phyloP scores from a whole-genome alignment of 2,888 invertebrate genomes.

The Caenorhabditis sp. region DNA sequence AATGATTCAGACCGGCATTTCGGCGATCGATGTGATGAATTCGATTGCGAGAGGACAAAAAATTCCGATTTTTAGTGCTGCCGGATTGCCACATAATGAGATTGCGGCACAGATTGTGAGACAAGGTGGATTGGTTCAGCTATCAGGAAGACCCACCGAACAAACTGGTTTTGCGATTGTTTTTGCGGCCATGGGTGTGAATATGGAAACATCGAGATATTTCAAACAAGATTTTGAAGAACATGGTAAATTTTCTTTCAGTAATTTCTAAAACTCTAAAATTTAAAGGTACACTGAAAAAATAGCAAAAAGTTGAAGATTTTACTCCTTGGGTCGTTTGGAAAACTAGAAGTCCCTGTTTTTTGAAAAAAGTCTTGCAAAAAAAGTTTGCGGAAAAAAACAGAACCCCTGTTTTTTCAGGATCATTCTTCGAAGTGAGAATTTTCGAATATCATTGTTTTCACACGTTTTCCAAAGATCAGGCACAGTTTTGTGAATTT shows the following conservation, averaged over 20 bases:
- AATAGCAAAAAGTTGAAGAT: no score
- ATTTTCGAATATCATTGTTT: no score
- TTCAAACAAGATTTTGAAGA: slow-evolving; percentile 86
- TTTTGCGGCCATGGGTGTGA: slow-evolving; percentile 93
- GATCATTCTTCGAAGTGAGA: no score
- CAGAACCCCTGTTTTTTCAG: no score
- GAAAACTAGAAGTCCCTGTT: neutral
- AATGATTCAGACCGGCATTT: slow-evolving; percentile 98
- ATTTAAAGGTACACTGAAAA: no score
- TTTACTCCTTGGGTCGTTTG: no score
- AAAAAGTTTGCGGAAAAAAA: no score
- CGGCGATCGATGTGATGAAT: slow-evolving; percentile 99
- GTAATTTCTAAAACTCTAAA: neutral
- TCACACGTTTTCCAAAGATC: no score
- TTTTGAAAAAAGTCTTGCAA: no score
- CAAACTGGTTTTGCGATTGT: slow-evolving; percentile 93
- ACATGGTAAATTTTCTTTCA: slow-evolving; percentile 75
- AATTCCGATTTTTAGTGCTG: slow-evolving; percentile 99
- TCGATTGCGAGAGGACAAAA: slow-evolving; percentile 95
- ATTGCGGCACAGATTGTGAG: slow-evolving; percentile 82
- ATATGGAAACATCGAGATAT: slow-evolving; percentile 94
- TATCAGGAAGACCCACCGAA: slow-evolving; percentile 77
- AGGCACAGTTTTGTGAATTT: no score
- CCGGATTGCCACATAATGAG: slow-evolving; percentile 97
- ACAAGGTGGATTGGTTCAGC: slow-evolving; percentile 76